phyloP scores from a whole-genome alignment of 35 echinoderm and acorn worm genomes.

The Diadema setosum region DNA sequence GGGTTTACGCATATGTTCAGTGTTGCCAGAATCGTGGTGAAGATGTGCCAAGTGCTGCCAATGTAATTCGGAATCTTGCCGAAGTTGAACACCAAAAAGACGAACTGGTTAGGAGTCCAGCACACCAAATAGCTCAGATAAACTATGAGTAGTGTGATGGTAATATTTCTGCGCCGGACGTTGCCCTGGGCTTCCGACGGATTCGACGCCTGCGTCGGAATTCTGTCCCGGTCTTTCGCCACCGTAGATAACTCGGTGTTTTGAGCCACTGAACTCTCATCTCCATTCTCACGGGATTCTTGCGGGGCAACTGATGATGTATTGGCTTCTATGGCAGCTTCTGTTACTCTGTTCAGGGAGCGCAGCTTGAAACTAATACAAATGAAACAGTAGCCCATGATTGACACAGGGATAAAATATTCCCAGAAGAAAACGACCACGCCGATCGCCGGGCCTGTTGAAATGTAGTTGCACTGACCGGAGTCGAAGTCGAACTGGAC shows the following conservation, averaged over 20 bases:
- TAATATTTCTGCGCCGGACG: conserved; percentile 21
- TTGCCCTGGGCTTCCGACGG: background rate
- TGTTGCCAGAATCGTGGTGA: conserved; percentile 11
- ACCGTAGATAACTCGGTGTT: background rate
- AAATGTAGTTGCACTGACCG: background rate
- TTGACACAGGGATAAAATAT: conserved; percentile 14
- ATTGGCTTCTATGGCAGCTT: background rate
- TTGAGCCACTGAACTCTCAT: background rate
- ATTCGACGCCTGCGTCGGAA: background rate
- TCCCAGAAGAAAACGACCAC: background rate
- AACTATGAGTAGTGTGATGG: conserved; percentile 34
- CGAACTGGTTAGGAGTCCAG: conserved; percentile 39
- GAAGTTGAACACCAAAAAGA: conserved; percentile 42
- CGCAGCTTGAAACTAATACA: conserved; percentile 15
- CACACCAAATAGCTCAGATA: conserved; percentile 39
- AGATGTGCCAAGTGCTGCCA: background rate
- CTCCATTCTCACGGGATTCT: background rate
- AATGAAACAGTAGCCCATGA: conserved; percentile 14
- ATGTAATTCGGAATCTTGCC: background rate
- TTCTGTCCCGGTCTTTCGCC: background rate
- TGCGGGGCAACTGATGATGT: too few relatives aligned
- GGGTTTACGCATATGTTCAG: conserved; percentile 34
- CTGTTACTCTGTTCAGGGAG: background rate
- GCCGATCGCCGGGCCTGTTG: background rate
- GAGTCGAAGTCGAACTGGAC: background rate